Base-by-base conservation (phyloP, 53 echinoderm and acorn worm genomes). In the Glandiceps talaboti region DNA sequence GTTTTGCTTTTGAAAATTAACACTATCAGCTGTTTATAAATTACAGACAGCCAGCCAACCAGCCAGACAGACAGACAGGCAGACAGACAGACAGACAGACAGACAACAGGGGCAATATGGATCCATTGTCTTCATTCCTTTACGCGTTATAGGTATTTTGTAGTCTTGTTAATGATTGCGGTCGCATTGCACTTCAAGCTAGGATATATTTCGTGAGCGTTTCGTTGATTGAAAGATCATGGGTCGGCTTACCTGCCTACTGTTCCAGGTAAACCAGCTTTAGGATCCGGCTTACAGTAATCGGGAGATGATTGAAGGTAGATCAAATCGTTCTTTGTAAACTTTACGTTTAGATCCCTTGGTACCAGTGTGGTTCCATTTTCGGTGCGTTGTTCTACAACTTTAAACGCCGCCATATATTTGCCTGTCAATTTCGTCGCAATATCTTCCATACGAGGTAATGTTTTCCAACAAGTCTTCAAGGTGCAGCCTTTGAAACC, bases 361-460 rank as follows among this genome's bases (percentile, higher is more conserved):
- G 85, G 80, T 1, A 85, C 85, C 30, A 85, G 85, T 74, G 76
- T 80, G 33, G 76, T 79, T 33, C 80, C 32, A 33, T 80, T 76
- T 72, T 76, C 85, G 27, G 75, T 75, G 30, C 76, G 80, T 29
- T 76, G 85, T 33, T 32, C 76, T 26, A 80, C 76, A 14, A 85
- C 85, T 45, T 85, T 80, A 6, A 80, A 79, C 26, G 85, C 85
- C 14, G 79, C 85, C 10, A 33, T 76, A 76, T 85, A 85, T 75
- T 85, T 85, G 33, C 85, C 45, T 76, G 79, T 85, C 30, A 85
- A 80, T 25, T 79, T 80, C 78, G 28, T 32, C 74, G 78, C 84
- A 79, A 84, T 78, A 6, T 79, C 75, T 1, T 74, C 33, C 28
- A 84, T 84, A 75, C 74, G 74, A 33, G 84, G 84, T 0, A 84